Percentiles rank a stretch among this genome's conserved stretches.
Conservation (phyloP, 2,113 vertebrate genomes). For the Astur gentilis region DNA sequence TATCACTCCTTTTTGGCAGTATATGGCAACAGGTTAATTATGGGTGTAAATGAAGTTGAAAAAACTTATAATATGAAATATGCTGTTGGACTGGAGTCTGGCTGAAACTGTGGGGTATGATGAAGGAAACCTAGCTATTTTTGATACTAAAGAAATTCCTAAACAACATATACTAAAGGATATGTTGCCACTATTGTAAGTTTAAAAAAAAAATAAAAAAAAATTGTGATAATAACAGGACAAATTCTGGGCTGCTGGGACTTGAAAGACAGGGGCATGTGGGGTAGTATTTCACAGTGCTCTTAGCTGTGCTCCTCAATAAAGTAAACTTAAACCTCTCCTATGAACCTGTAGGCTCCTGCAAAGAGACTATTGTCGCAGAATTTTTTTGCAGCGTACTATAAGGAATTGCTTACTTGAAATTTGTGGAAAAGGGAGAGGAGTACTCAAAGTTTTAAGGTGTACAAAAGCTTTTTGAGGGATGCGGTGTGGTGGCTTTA, state of each 20-base stretch:
- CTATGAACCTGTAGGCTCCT: neutral
- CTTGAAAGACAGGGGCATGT: neutral
- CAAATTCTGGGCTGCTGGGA: neutral
- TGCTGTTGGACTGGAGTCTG: neutral
- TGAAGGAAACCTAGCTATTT: neutral
- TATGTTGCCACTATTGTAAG: neutral
- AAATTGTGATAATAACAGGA: too few species aligned
- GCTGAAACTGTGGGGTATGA: neutral
- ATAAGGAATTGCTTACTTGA: neutral
- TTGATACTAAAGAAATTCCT: neutral
- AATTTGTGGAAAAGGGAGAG: neutral
- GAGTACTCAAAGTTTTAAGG: neutral
- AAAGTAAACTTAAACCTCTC: slow-evolving; percentile 6
- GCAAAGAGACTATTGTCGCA: neutral
- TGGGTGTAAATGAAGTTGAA: neutral
- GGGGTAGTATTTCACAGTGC: neutral
- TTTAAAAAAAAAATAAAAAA: neutral
- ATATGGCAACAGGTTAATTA: neutral
- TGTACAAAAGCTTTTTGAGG: neutral
- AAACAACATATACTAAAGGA: neutral
- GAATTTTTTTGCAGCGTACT: neutral
- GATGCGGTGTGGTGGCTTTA: neutral
- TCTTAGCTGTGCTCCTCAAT: neutral
- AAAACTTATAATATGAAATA: neutral
- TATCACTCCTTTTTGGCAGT: neutral